Base-by-base conservation (phyloP, 2,888 invertebrate genomes). In the Folsomia manolachei region DNA sequence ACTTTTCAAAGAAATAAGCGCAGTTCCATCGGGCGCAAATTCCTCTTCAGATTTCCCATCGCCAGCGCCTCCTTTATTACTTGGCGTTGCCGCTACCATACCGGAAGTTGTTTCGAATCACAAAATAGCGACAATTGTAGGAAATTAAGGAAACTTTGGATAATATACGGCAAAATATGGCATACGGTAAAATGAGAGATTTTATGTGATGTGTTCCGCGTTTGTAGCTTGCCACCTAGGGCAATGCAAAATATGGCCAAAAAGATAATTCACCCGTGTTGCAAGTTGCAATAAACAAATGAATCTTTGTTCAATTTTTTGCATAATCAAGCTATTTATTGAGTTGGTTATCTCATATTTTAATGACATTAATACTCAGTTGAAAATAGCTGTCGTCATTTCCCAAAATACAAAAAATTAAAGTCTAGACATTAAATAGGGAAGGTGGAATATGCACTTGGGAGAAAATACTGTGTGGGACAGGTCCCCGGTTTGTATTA, bases 381-480 rank as follows among this genome's bases (percentile, higher is more conserved):
- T n/a, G n/a, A n/a, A 9, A 62, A 62, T 2, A n/a, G 19, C 19
- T 19, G 7, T 61, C 61, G 19, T 23, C 61, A 14, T n/a, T 61
- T 61, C 11, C n/a, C 61, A 61, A n/a, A 61, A 19, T n/a, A 14
- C 61, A 39, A 39, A 39, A 39, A 39, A 39, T 39, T 39, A 9
- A 63, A 27, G 11, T 69, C n/a, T 69, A 72, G 2, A 70, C 70
- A 69, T 75, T 78, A 69, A 82, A 82, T 60, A 82, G 56, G 19
- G 81, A 81, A 0, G 81, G 78, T 21, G 82, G 80, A 71, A 82
- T 75, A 63, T 78, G 80, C 66, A 83, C 82, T 65, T 82, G 81
- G 0, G 83, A 83, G 77, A 84, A 83, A 53, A 84, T 83, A 75
- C 82, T 83, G 69, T 80, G 80, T 1, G 82, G 81, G 4, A 81